These are phyloP conservation scores for Oligia strigilis DNA, from an alignment of 2,888 invertebrate species.

Conservation along the genomic window DNA sequence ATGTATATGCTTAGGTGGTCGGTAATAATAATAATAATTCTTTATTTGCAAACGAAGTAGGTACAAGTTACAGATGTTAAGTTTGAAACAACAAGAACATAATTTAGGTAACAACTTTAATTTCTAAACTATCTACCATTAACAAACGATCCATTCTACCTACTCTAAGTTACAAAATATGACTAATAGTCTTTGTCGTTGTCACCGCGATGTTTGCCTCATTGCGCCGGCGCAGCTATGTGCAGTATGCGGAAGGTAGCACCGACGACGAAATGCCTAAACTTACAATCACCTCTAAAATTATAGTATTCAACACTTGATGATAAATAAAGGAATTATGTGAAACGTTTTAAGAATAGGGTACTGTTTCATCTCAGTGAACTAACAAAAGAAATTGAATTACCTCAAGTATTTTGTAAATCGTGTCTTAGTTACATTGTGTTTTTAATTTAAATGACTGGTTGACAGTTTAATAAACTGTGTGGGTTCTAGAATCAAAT, in stretches of 20 bases:
- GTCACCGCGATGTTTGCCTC: constrained; percentile 68
- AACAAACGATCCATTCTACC: constrained; percentile 8
- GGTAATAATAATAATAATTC: too few relatives aligned
- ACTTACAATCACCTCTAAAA: constrained; percentile 64
- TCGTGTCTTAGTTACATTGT: constrained; percentile 35
- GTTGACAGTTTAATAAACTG: background rate
- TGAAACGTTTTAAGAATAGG: constrained; percentile 54
- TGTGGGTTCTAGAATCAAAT: constrained; percentile 3
- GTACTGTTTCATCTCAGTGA: constrained; percentile 38
- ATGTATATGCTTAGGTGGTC: too few relatives aligned
- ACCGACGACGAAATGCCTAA: constrained; percentile 62
- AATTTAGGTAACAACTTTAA: background rate
- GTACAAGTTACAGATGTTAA: too few relatives aligned
- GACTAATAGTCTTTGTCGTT: constrained; percentile 61
- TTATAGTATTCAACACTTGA: constrained; percentile 62
- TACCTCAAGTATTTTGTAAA: constrained; percentile 54
- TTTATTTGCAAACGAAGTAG: too few relatives aligned
- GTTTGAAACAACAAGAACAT: too few relatives aligned
- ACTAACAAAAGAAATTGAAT: constrained; percentile 48
- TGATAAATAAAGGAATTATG: constrained; percentile 58
- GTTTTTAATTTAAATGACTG: constrained; percentile 42
- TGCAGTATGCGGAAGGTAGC: constrained; percentile 82
- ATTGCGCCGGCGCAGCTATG: constrained; percentile 75
- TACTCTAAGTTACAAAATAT: constrained; percentile 45
- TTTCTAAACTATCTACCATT: constrained; percentile 6